These are phyloP conservation scores for Paguma larvata DNA, from an alignment of 2,797 vertebrate species.

Conservation along the genomic window DNA sequence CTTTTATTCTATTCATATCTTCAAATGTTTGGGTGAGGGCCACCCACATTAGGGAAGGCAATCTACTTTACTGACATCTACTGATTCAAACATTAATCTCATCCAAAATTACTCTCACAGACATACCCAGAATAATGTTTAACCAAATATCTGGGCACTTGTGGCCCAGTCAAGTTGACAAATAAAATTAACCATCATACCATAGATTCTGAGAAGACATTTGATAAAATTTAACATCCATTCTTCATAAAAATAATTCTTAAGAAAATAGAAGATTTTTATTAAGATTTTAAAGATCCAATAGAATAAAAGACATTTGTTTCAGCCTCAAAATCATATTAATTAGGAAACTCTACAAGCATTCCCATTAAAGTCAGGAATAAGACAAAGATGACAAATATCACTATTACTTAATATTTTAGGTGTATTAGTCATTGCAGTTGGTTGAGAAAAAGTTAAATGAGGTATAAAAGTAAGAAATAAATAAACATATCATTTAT, in stretches of 20 bases:
- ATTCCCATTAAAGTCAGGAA: background rate
- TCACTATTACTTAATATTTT: slow-evolving; percentile 12
- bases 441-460: background rate
- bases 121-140: background rate
- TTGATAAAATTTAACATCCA: background rate
- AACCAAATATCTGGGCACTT: background rate
- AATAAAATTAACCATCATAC: background rate
- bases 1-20: background rate
- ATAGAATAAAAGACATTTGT: slow-evolving; percentile 8
- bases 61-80: background rate
- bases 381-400: background rate
- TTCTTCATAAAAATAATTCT: slow-evolving; percentile 4
- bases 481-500: background rate
- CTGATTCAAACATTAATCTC: slow-evolving; percentile 7
- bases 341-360: background rate
- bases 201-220: background rate
- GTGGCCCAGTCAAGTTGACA: background rate
- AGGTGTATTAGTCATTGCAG: background rate
- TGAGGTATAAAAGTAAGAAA: background rate
- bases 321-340: background rate
- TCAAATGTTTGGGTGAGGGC: background rate
- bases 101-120: background rate
- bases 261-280: background rate
- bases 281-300: background rate
- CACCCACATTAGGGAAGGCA: background rate